phyloP scores from a whole-genome alignment of 2,113 vertebrate species.

The Cariama cristata region DNA sequence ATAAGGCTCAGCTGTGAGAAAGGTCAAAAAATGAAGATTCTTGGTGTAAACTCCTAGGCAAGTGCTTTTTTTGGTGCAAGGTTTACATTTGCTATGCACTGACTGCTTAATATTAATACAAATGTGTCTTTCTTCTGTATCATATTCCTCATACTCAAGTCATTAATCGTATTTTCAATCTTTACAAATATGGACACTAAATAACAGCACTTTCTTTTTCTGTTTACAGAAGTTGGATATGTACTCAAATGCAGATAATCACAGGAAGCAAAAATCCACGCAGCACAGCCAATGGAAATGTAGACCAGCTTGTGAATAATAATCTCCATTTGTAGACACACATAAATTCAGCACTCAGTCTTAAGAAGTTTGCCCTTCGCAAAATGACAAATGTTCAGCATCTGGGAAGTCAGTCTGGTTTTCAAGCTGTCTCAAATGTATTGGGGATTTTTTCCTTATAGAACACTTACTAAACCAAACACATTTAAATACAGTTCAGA shows the following conservation, averaged over 20 bases:
- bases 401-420: not conserved
- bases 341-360: not conserved
- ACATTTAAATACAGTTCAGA: not conserved
- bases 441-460: not conserved
- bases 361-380: not conserved
- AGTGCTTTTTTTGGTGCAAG: not conserved
- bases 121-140: not conserved
- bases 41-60: not conserved
- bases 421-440: not conserved
- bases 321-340: not conserved
- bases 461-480: not conserved
- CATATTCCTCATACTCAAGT: not conserved
- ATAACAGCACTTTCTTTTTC: not conserved
- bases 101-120: not conserved
- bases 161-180: not conserved
- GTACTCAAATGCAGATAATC: not conserved
- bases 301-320: not conserved
- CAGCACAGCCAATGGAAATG: not conserved
- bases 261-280: not conserved
- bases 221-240: not conserved
- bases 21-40: slow-evolving; percentile 26
- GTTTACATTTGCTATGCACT: not conserved
- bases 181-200: not conserved
- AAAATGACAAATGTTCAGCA: not conserved
- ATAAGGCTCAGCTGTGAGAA: not conserved